A percentile compares a stretch with the other conserved stretches of the same genome.
Evolutionary conservation across 2,888 invertebrate genomes (phyloP).

Genomic region (Temnothorax rugatulus): DNA sequence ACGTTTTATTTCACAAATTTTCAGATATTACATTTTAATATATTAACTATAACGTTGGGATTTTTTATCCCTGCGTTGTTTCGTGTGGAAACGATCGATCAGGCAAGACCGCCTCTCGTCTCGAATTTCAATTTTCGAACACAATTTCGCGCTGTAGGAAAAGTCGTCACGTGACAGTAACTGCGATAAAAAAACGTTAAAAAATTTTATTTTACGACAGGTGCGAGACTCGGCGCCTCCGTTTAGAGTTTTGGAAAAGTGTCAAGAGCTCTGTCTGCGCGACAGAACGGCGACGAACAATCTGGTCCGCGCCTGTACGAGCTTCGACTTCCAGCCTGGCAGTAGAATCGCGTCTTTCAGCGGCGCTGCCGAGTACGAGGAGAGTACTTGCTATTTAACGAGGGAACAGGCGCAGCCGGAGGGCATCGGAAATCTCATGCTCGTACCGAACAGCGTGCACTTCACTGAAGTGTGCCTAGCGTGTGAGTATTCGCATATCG

Average conservation of each 20-base stretch:
- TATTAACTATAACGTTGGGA: neutral
- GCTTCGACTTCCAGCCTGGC: conserved; percentile 96
- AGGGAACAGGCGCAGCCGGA: conserved; percentile 95
- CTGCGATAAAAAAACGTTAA: neutral
- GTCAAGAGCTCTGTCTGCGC: conserved; percentile 94
- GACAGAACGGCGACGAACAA: conserved; percentile 93
- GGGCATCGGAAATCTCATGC: conserved; percentile 95
- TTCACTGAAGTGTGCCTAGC: conserved; percentile 96
- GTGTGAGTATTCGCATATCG: conserved; percentile 89
- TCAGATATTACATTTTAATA: neutral
- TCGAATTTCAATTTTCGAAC: neutral
- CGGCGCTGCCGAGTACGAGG: conserved; percentile 93
- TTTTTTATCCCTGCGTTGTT: neutral
- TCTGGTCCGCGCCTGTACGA: conserved; percentile 94
- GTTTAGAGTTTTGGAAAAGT: conserved; percentile 95
- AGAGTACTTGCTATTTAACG: conserved; percentile 95
- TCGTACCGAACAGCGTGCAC: conserved; percentile 95
- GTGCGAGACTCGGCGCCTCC: conserved; percentile 94
- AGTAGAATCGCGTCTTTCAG: conserved; percentile 94
- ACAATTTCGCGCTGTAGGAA: neutral
- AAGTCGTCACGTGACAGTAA: neutral
- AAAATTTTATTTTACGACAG: conserved; percentile 83
- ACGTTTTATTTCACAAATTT: neutral
- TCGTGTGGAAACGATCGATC: neutral
- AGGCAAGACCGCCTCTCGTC: neutral